Percentiles rank a stretch among this genome's conserved stretches.
Conservation (phyloP, 2,113 vertebrate genomes). For the Climacteris rufus region DNA sequence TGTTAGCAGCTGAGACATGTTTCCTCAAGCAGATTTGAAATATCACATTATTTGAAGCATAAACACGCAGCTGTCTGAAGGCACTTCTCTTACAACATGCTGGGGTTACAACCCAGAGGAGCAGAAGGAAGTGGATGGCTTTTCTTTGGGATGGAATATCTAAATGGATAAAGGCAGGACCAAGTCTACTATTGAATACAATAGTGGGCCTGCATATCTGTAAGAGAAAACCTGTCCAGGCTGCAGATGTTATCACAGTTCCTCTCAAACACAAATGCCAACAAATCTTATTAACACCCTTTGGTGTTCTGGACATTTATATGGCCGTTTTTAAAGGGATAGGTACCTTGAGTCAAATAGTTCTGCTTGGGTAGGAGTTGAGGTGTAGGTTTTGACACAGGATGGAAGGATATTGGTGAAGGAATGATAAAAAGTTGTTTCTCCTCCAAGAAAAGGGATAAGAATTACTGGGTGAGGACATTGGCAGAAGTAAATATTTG, state of each 20-base stretch:
- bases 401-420: neutral
- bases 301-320: neutral
- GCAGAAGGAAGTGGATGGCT: neutral
- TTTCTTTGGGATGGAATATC: neutral
- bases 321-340: neutral
- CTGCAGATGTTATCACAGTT: neutral
- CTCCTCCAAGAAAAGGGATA: rapidly evolving
- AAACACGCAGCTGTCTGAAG: neutral
- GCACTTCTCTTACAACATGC: neutral
- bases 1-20: neutral
- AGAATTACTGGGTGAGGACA: neutral
- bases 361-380: neutral
- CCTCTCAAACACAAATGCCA: neutral
- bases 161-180: neutral
- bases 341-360: neutral
- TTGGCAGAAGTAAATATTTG: neutral
- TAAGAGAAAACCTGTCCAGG: neutral
- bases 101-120: neutral
- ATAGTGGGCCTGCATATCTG: neutral
- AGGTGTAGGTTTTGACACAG: neutral
- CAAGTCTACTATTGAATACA: neutral
- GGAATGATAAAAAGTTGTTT: neutral
- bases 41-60: neutral
- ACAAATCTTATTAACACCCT: neutral
- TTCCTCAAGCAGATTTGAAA: too few species aligned